Conservation (phyloP, 2,797 vertebrate genomes). For the Mustela erminea region DNA sequence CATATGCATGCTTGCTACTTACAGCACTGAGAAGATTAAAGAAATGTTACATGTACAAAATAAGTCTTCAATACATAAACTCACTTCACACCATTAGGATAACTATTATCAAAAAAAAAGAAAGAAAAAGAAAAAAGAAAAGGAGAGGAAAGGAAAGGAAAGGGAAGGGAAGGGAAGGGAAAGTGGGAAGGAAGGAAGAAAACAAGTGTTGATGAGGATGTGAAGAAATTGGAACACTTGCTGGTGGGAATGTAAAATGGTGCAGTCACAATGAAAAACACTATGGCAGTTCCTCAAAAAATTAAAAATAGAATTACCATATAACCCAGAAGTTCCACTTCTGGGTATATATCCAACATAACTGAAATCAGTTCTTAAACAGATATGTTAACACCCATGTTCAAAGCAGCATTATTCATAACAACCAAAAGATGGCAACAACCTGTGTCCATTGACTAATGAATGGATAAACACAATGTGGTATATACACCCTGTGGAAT, state of each 20-base stretch:
- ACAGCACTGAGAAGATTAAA: not conserved
- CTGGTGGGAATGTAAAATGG: too few relatives aligned
- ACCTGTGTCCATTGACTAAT: not conserved
- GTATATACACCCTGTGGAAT: not conserved
- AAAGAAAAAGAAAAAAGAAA: rapidly evolving
- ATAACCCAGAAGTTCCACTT: not conserved
- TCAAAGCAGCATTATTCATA: not conserved
- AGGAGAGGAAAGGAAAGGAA: not conserved
- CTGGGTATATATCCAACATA: not conserved
- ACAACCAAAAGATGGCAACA: not conserved
- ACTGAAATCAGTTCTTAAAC: not conserved
- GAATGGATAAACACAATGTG: not conserved
- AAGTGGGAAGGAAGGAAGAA: too few relatives aligned
- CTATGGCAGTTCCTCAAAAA: not conserved
- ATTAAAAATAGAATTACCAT: not conserved
- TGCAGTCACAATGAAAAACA: not conserved
- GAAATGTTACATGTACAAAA: not conserved
- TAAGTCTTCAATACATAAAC: not conserved
- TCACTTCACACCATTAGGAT: not conserved
- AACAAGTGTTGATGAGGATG: not conserved
- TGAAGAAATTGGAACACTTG: not conserved
- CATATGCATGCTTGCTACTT: not conserved
- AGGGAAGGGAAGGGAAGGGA: too few relatives aligned
- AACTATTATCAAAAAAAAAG: not conserved
- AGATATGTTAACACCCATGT: not conserved